Evolutionary conservation across 1,140 invertebrate species (phyloP), one percentile per base, ranked within the genome.

Genomic region (Bombus turneri): DNA sequence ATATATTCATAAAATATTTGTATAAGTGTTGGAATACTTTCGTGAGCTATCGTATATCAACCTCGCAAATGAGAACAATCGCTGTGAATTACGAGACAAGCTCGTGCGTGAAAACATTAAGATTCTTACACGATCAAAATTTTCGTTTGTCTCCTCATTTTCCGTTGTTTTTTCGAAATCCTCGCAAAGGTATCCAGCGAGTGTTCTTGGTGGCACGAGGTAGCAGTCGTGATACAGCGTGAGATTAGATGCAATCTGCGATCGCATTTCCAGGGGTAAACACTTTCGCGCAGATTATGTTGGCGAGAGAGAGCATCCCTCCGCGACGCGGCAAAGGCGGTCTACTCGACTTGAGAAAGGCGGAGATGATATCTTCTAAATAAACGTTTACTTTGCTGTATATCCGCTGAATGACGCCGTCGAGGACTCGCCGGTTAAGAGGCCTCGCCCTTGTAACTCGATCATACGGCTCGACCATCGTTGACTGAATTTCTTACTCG

Each of bases 311-410:
- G 68, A 86, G 57, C 74, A 86, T 76, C 73, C 74, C 81, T 53
- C 12, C 43, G 34, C 85, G 39, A 79, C 75, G 66, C 47, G 39
- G 31, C 41, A 57, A 62, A 59, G 66, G 66, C 66, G n/a, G 74
- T 78, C 79, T 82, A 86, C 79, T 83, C 64, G 81, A 78, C 81
- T 84, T 69, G 75, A 79, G 72, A 85, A 85, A 86, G 86, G 73
- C 68, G 59, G 72, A 88, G 87, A 88, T 88, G 80, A 83, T 88
- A 88, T 88, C 87, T 88, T 87, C 87, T 87, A 83, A 88, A 88
- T 88, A 88, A 88, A 88, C 86, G 87, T 88, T 88, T 88, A 81
- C 87, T 78, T 53, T 83, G 74, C 75, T 64, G 85, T 78, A 73
- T 85, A 74, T 85, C 59, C 75, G 86, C 18, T 85, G 86, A 79